Percentiles rank a stretch among this genome's conserved stretches.
phyloP scores from a whole-genome alignment of 2,888 invertebrate genomes.

The Catocala nupta region DNA sequence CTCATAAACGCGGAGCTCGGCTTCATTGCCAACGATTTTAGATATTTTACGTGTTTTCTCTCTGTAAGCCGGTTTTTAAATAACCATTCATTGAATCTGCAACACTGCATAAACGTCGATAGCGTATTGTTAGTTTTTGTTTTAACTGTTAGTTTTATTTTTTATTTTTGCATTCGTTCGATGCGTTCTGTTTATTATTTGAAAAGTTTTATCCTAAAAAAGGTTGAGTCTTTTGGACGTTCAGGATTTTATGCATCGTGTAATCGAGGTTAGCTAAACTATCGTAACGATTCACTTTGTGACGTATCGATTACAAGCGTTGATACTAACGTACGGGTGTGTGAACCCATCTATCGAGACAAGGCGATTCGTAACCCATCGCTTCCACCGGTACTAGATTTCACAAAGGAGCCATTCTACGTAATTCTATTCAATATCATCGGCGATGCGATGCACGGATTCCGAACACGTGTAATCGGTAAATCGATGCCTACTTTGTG shows the following conservation, averaged over 20 bases:
- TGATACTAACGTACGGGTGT: not conserved
- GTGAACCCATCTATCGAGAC: conserved; percentile 32
- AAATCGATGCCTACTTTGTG: conserved; percentile 55
- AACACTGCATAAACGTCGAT: conserved; percentile 30
- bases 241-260: too few relatives aligned
- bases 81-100: conserved; percentile 26
- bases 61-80: conserved; percentile 18
- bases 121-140: conserved; percentile 31
- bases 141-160: conserved; percentile 8
- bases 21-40: conserved; percentile 27
- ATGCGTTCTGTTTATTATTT: conserved; percentile 18
- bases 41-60: conserved; percentile 18
- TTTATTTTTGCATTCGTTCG: conserved; percentile 3
- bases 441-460: conserved; percentile 43
- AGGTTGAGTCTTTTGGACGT: too few relatives aligned
- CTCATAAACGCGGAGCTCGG: conserved; percentile 22
- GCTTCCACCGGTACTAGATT: conserved; percentile 21
- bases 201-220: not conserved
- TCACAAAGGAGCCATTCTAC: conserved; percentile 49
- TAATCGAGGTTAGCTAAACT: too few relatives aligned
- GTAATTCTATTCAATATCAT: conserved; percentile 50
- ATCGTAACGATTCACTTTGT: not conserved
- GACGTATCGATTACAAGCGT: not conserved
- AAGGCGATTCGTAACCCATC: conserved; percentile 25
- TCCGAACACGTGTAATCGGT: conserved; percentile 51